A percentile compares a stretch with the other conserved stretches of the same genome.
These are phyloP conservation scores for Drosophila repleta DNA, from an alignment of 1,140 invertebrate species.

Conservation along the genomic window DNA sequence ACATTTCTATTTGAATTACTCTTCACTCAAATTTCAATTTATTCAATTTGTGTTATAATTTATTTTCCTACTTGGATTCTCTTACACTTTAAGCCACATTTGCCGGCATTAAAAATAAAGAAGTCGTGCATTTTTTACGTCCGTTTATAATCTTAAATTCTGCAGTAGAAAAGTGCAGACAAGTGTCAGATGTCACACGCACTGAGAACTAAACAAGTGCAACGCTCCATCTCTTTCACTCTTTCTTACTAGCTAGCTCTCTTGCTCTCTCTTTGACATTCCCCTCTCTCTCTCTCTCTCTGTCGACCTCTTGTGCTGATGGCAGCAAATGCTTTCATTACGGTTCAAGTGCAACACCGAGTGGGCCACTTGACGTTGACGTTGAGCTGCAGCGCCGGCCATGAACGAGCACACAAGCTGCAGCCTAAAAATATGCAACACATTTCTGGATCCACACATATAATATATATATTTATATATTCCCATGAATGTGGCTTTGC, in stretches of 20 bases:
- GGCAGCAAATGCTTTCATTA: slow-evolving; percentile 79
- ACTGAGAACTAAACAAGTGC: slow-evolving; percentile 57
- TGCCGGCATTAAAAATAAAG: background rate
- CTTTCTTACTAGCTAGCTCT: background rate
- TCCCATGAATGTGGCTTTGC: background rate
- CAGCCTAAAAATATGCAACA: slow-evolving; percentile 71
- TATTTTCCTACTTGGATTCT: background rate
- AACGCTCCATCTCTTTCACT: background rate
- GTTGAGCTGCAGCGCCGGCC: slow-evolving; percentile 47
- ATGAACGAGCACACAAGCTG: slow-evolving; percentile 45
- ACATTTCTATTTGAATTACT: too few species aligned
- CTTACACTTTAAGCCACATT: background rate
- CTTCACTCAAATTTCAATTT: too few species aligned
- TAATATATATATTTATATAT: background rate
- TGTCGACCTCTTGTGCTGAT: slow-evolving; percentile 44
- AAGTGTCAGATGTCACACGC: slow-evolving; percentile 66
- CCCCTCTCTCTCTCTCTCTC: background rate
- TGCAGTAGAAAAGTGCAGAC: slow-evolving; percentile 56
- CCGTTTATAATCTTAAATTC: slow-evolving; percentile 31
- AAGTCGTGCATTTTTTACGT: background rate
- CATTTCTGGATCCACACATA: slow-evolving; percentile 8
- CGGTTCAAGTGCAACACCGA: slow-evolving; percentile 75
- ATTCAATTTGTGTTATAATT: too few species aligned
- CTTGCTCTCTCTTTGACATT: background rate
- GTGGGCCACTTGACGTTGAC: slow-evolving; percentile 72